Conservation (phyloP, 2,113 vertebrate species). For the Caranx melampygus region DNA sequence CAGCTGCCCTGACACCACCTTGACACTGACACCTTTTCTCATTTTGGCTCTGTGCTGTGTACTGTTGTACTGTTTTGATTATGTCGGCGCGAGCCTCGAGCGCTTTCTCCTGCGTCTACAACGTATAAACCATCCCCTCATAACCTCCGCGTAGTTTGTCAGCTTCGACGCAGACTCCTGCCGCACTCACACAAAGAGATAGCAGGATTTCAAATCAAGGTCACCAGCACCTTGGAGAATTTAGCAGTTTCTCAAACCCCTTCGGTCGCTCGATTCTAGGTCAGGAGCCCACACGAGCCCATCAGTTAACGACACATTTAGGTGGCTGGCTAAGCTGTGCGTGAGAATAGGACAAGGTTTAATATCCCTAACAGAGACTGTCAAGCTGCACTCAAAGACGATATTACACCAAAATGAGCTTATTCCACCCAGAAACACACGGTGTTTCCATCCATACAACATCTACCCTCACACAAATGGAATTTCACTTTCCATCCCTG, state of each 20-base stretch:
- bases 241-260: constrained; percentile 56
- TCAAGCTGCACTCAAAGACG: constrained; percentile 41
- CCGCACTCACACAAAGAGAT: constrained; percentile 52
- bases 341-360: constrained; percentile 39
- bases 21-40: constrained; percentile 71
- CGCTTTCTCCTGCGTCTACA: constrained; percentile 12
- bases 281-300: constrained; percentile 52
- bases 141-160: constrained; percentile 33
- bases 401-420: constrained; percentile 40
- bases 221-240: constrained; percentile 77
- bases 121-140: constrained; percentile 20
- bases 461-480: constrained; percentile 2
- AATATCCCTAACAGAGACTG: constrained; percentile 50
- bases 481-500: neutral
- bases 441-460: neutral
- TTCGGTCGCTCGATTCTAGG: constrained; percentile 68
- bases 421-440: constrained; percentile 53
- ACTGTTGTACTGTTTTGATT: constrained; percentile 52
- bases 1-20: constrained; percentile 56
- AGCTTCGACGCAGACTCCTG: constrained; percentile 6
- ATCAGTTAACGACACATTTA: constrained; percentile 60
- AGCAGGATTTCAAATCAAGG: constrained; percentile 71
- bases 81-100: constrained; percentile 30
- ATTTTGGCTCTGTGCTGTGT: constrained; percentile 45
- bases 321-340: constrained; percentile 51